Evolutionary conservation across 1,140 invertebrate species (phyloP), one percentile per base, ranked within the genome.

Genomic region (Atta cephalotes): DNA sequence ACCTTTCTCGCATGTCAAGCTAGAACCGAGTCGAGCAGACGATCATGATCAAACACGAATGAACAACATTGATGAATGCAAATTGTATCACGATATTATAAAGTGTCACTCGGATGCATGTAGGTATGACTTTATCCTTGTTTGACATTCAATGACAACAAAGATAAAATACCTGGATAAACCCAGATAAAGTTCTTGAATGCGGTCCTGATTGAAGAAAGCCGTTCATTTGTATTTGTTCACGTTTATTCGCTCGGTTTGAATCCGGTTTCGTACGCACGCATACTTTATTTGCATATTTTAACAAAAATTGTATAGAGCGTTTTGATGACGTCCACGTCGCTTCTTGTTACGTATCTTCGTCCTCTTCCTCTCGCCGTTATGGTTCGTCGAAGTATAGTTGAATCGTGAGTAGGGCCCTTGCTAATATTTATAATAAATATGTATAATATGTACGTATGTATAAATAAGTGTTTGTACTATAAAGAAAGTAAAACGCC

Each of bases 321-420:
- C 70, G 60, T 66, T 65, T 35, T 35, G 88, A 14, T 85, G 31
- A 14, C 72, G 78, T 72, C 39, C 77, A 56, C 70, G 63, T 28
- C 65, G 39, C 39, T 82, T 18, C 58, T 84, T 45, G 77, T 79
- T 76, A 62, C 63, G 62, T 74, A 51, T 74, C 77, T 53, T 79
- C 74, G 3, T 51, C 49, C 14, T 51, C 49, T 45, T 87, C 78
- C 25, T 49, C 28, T 85, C 74, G 81, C 58, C 53, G 49, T 84
- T 72, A 81, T 53, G 58, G 68, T 77, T 85, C 85, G 91, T 92
- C 91, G 76, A 92, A 92, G 81, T 95, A 94, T 94, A 95, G 94
- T 95, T 95, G 94, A 95, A 95, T 95, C 94, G 94, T 95, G 94
- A 95, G 92, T 95, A 95, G 93, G 92, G 93, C 93, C 93, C 89